A percentile compares a stretch with the other conserved stretches of the same genome.
These are phyloP conservation scores for Chloroceryle inda DNA, from an alignment of 2,797 vertebrate genomes.

Conservation along the genomic window DNA sequence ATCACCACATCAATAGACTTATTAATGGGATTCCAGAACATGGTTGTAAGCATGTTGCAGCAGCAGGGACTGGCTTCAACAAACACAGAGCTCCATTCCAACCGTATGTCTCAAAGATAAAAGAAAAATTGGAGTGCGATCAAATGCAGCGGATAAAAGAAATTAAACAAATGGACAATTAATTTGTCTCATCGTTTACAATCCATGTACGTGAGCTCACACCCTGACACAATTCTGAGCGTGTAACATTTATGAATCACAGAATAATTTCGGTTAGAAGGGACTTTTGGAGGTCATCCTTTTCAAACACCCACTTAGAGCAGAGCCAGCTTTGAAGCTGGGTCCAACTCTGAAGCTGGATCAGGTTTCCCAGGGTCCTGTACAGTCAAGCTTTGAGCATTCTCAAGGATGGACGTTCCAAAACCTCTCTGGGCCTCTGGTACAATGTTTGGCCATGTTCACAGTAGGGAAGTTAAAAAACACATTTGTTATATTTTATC, in stretches of 20 bases:
- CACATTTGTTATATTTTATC: not conserved
- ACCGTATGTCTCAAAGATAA: constrained; percentile 47
- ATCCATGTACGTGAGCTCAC: not conserved
- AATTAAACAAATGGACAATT: constrained; percentile 5
- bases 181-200: not conserved
- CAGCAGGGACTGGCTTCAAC: constrained; percentile 58
- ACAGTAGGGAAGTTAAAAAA: not conserved
- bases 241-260: constrained; percentile 19
- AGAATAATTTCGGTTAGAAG: not conserved
- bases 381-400: not conserved
- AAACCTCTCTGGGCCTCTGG: not conserved
- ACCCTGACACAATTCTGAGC: not conserved
- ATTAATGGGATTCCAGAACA: constrained; percentile 60
- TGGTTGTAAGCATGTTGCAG: constrained; percentile 51
- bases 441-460: not conserved
- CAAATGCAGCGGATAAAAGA: constrained; percentile 40
- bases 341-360: not conserved
- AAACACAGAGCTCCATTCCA: constrained; percentile 51
- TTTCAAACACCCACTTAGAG: not conserved
- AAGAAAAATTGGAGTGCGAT: constrained; percentile 42
- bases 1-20: constrained; percentile 64
- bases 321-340: not conserved
- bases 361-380: not conserved
- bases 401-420: not conserved
- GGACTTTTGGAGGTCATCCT: not conserved